phyloP scores from a whole-genome alignment of 1,140 invertebrate genomes.

The Conus ventricosus region DNA sequence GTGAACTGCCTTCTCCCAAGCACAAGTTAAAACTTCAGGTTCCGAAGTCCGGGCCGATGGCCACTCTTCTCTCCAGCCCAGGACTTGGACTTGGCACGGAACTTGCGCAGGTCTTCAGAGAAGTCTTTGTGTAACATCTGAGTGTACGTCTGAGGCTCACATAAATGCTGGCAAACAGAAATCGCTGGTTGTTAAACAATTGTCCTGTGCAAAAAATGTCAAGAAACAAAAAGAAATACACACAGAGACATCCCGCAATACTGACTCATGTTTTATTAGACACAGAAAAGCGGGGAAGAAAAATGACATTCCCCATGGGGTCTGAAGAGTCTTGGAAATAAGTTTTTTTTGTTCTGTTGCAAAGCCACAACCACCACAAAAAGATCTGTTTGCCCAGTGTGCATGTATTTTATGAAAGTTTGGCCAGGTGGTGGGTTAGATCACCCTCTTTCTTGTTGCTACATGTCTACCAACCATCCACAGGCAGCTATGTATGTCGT shows the following conservation, averaged over 20 bases:
- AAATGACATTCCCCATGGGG: too few species aligned
- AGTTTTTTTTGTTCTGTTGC: too few species aligned
- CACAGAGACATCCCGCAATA: too few species aligned
- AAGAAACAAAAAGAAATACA: neutral
- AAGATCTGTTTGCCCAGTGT: too few species aligned
- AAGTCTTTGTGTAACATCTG: slow-evolving; percentile 88
- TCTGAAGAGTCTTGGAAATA: too few species aligned
- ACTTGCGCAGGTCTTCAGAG: slow-evolving; percentile 83
- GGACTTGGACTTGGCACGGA: slow-evolving; percentile 87
- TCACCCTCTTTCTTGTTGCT: too few species aligned
- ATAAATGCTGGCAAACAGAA: slow-evolving; percentile 77
- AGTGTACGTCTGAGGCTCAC: slow-evolving; percentile 85
- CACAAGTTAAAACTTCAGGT: slow-evolving; percentile 59
- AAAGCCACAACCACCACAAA: neutral
- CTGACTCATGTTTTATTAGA: too few species aligned
- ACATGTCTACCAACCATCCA: too few species aligned
- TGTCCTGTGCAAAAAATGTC: neutral
- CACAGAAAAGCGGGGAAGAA: too few species aligned
- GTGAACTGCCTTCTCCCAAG: neutral
- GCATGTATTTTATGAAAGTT: too few species aligned
- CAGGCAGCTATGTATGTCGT: too few species aligned
- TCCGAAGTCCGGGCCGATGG: slow-evolving; percentile 56
- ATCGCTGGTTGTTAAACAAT: neutral
- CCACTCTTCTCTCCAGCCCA: slow-evolving; percentile 68
- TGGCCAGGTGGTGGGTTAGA: too few species aligned